These are phyloP conservation scores for Onthophagus taurus DNA, from an alignment of 1,140 invertebrate genomes.

Conservation along the genomic window DNA sequence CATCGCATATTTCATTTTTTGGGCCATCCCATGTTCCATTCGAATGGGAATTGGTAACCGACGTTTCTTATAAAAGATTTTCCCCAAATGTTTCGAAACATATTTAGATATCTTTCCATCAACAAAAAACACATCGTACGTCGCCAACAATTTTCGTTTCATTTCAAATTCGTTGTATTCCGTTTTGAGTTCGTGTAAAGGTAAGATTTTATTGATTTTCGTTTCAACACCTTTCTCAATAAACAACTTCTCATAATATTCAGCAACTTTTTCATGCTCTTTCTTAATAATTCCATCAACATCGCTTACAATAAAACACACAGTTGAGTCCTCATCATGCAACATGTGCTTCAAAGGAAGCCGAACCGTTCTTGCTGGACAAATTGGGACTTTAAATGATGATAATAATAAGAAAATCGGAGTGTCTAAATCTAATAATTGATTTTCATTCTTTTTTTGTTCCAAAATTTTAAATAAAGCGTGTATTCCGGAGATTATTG, in stretches of 20 bases:
- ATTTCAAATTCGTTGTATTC: conserved; percentile 55
- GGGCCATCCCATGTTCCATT: conserved; percentile 35
- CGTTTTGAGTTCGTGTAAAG: conserved; percentile 50
- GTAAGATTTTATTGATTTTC: conserved; percentile 45
- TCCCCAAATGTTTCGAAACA: conserved; percentile 49
- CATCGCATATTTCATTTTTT: conserved; percentile 49
- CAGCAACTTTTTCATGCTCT: conserved; percentile 48
- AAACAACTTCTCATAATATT: conserved; percentile 48
- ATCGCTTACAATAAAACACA: conserved; percentile 45
- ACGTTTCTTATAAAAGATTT: conserved; percentile 49
- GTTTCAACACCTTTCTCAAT: conserved; percentile 39
- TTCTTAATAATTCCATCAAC: conserved; percentile 41
- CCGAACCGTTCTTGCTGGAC: conserved; percentile 35
- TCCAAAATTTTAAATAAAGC: conserved; percentile 8
- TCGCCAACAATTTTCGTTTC: conserved; percentile 47
- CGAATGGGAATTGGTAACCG: conserved; percentile 50
- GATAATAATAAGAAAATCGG: conserved; percentile 40
- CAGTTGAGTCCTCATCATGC: conserved; percentile 41
- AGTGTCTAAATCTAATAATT: conserved; percentile 36
- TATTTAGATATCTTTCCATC: conserved; percentile 53
- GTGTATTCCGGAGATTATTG: too few relatives aligned
- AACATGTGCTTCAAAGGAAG: conserved; percentile 45
- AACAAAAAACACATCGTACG: conserved; percentile 54
- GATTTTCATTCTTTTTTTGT: conserved; percentile 19
- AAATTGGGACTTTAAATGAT: conserved; percentile 40